Percentiles rank a stretch among this genome's conserved stretches.
phyloP scores from a whole-genome alignment of 2,888 invertebrate species.

The Salticus scenicus region DNA sequence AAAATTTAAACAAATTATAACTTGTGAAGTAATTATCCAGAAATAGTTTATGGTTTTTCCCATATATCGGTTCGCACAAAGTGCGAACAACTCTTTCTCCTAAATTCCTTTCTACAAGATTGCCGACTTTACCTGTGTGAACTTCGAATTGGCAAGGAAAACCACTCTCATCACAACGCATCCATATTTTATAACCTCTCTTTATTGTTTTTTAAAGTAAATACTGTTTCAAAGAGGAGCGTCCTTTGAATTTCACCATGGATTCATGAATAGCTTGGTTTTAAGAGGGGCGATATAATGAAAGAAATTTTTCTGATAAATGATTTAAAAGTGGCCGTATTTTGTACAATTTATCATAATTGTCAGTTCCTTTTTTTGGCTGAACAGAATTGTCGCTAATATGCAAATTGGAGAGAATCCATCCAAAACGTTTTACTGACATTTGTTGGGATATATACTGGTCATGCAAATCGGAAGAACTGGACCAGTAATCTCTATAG shows the following conservation, averaged over 20 bases:
- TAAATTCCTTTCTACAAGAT: neutral
- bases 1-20: neutral
- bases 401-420: slow-evolving; percentile 7
- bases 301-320: too few relatives aligned
- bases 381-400: neutral
- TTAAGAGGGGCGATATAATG: too few relatives aligned
- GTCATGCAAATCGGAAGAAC: neutral
- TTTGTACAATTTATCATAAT: too few relatives aligned
- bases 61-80: neutral
- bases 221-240: too few relatives aligned
- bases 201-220: too few relatives aligned
- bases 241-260: too few relatives aligned
- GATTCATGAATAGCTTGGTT: too few relatives aligned
- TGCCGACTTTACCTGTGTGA: neutral
- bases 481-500: too few relatives aligned
- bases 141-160: slow-evolving; percentile 12
- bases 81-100: slow-evolving; percentile 7
- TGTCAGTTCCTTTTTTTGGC: neutral
- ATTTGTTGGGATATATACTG: neutral
- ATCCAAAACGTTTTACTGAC: slow-evolving; percentile 5
- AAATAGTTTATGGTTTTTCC: neutral
- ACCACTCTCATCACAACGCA: slow-evolving; percentile 5
- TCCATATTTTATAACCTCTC: too few relatives aligned
- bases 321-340: too few relatives aligned
- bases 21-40: slow-evolving; percentile 15